Percentiles rank a stretch among this genome's conserved stretches.
These are phyloP conservation scores for Xiphias gladius DNA, from an alignment of 2,113 vertebrate species.

Conservation along the genomic window DNA sequence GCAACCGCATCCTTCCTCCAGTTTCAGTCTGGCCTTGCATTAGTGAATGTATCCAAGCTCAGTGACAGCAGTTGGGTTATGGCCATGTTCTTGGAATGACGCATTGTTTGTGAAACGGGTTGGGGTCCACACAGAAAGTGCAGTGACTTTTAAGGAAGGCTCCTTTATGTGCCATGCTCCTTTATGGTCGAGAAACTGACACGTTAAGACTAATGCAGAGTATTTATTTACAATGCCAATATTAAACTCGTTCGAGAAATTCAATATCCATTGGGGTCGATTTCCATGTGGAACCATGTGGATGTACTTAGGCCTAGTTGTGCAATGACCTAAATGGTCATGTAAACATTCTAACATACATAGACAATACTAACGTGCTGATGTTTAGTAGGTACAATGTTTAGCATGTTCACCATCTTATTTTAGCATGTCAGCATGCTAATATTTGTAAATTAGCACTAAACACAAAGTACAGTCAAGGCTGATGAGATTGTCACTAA, in stretches of 20 bases:
- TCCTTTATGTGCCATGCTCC: background rate
- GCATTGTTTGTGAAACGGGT: conserved; percentile 37
- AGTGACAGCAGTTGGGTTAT: conserved; percentile 45
- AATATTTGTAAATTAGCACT: no score
- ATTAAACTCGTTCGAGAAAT: background rate
- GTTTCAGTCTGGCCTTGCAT: conserved; percentile 34
- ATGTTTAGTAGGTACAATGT: no score
- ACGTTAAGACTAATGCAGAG: background rate
- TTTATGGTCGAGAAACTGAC: background rate
- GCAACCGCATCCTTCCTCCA: conserved; percentile 30
- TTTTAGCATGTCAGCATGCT: no score
- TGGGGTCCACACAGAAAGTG: conserved; percentile 17
- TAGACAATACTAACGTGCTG: no score
- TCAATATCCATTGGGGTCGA: background rate
- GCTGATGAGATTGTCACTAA: no score
- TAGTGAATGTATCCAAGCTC: conserved; percentile 32
- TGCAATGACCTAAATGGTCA: background rate
- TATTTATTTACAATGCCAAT: background rate
- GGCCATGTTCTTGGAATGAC: conserved; percentile 44
- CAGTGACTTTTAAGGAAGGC: background rate
- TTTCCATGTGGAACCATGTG: background rate
- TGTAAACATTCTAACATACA: background rate
- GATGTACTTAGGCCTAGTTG: background rate
- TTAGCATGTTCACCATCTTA: no score
- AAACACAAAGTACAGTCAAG: no score